A percentile compares a stretch with the other conserved stretches of the same genome.
Evolutionary conservation across 2,888 invertebrate species (phyloP).

Genomic region (Nowickia ferox): DNA sequence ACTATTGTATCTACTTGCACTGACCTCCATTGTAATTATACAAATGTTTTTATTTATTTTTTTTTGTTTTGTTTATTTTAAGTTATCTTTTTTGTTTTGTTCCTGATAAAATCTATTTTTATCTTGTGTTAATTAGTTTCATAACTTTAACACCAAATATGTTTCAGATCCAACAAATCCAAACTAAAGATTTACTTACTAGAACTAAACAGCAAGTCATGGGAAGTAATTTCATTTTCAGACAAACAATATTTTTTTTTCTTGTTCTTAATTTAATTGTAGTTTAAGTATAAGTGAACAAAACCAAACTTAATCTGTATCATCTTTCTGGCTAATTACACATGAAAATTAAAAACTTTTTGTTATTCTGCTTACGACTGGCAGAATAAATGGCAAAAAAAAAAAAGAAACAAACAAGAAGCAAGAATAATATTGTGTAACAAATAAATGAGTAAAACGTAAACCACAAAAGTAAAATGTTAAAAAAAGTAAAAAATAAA

Average conservation of each 20-base stretch:
- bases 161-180: background rate
- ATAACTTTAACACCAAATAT: constrained; percentile 8
- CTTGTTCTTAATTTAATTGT: constrained; percentile 60
- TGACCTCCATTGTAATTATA: no score
- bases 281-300: constrained; percentile 66
- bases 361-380: constrained; percentile 31
- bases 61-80: background rate
- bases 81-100: background rate
- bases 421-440: constrained; percentile 12
- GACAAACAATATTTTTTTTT: constrained; percentile 10
- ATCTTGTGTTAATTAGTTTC: background rate
- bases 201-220: constrained; percentile 19
- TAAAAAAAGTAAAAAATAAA: background rate
- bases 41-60: background rate
- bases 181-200: background rate
- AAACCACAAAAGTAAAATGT: background rate
- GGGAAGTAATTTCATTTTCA: constrained; percentile 33
- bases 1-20: no score
- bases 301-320: constrained; percentile 67
- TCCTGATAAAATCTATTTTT: background rate
- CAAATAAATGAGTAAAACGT: constrained; percentile 13
- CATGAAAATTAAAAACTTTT: constrained; percentile 72
- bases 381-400: constrained; percentile 23
- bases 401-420: background rate
- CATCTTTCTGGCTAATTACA: constrained; percentile 75